Evolutionary conservation across 1,140 invertebrate genomes (phyloP).

Genomic region (Prorops nasuta): DNA sequence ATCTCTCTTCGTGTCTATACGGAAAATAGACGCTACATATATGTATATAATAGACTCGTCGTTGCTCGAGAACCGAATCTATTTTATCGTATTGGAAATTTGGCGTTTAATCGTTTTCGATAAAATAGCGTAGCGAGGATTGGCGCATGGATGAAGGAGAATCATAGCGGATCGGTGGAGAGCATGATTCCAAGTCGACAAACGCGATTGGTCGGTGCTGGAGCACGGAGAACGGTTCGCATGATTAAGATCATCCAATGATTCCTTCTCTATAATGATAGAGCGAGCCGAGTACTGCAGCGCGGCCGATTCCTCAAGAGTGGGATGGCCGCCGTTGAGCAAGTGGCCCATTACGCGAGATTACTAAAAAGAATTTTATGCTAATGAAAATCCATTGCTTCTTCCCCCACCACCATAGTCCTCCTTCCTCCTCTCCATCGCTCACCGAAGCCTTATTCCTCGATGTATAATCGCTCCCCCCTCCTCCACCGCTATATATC

Average conservation of each 20-base stretch:
- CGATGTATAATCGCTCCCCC: too few species aligned
- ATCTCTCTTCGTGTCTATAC: neutral
- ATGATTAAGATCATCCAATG: conserved; percentile 60
- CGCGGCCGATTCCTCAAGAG: too few species aligned
- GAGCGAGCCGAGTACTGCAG: too few species aligned
- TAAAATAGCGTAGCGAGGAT: too few species aligned
- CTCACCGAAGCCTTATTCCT: conserved; percentile 1
- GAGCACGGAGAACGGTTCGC: conserved; percentile 52
- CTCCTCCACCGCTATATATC: conserved; percentile 42
- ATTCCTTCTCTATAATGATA: conserved; percentile 60
- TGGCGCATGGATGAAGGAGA: too few species aligned
- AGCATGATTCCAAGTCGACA: conserved; percentile 50
- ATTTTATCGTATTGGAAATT: too few species aligned
- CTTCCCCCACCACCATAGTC: conserved; percentile 4
- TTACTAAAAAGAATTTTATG: conserved; percentile 42
- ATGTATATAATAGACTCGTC: too few species aligned
- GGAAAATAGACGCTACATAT: neutral
- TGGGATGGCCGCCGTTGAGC: conserved; percentile 14
- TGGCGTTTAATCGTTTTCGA: too few species aligned
- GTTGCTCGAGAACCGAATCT: too few species aligned
- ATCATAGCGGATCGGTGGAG: too few species aligned
- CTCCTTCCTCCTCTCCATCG: conserved; percentile 5
- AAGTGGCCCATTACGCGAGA: conserved; percentile 24
- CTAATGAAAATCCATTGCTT: conserved; percentile 46
- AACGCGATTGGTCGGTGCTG: conserved; percentile 48